These are phyloP conservation scores for Pimpla rufipes DNA, from an alignment of 2,888 invertebrate genomes.

Conservation along the genomic window DNA sequence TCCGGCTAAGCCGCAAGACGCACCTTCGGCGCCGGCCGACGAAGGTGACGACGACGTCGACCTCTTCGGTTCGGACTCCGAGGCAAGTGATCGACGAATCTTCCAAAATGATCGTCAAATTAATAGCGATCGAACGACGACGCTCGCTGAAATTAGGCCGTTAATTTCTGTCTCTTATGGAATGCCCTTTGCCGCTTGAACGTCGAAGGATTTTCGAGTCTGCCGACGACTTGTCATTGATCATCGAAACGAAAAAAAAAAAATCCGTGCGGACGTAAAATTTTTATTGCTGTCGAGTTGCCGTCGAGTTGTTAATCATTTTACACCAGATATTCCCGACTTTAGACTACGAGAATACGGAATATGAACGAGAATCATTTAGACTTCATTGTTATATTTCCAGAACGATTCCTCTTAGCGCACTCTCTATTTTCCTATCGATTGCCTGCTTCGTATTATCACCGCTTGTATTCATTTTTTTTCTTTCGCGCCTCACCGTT, in stretches of 20 bases:
- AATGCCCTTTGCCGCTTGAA: conserved; percentile 19
- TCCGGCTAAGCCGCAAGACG: conserved; percentile 75
- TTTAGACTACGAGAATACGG: conserved; percentile 58
- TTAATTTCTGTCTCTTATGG: conserved; percentile 23
- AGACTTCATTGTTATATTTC: conserved; percentile 7
- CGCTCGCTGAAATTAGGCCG: background rate
- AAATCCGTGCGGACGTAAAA: background rate
- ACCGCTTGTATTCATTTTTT: conserved; percentile 8
- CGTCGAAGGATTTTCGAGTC: conserved; percentile 23
- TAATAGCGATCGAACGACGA: background rate
- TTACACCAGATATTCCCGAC: conserved; percentile 83
- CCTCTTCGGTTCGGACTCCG: conserved; percentile 93
- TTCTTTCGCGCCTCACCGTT: conserved; percentile 11
- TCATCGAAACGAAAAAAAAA: background rate
- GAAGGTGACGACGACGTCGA: conserved; percentile 92
- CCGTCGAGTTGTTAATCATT: conserved; percentile 55
- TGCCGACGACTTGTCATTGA: conserved; percentile 21
- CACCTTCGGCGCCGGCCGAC: conserved; percentile 81
- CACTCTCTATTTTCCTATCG: conserved; percentile 43
- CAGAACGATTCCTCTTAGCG: conserved; percentile 27
- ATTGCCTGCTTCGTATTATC: conserved; percentile 30
- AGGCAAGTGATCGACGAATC: conserved; percentile 83
- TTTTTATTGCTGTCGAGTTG: conserved; percentile 39
- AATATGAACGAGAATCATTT: conserved; percentile 50
- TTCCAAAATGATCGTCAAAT: conserved; percentile 17